Conservation (phyloP, 2,888 invertebrate species). For the Trichogramma evanescens region DNA sequence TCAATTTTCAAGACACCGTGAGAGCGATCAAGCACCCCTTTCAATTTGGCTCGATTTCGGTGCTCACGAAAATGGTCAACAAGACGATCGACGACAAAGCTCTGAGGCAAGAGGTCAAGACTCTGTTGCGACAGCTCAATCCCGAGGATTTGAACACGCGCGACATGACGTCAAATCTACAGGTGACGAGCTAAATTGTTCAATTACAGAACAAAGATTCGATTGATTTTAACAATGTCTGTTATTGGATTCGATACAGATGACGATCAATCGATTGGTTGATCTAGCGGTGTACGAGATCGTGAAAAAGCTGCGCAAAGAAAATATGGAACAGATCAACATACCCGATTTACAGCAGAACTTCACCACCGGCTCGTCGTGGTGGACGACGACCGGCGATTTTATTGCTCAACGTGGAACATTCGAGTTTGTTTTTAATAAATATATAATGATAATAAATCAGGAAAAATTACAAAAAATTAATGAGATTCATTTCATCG, state of each 20-base stretch:
- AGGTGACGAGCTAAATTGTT: too few relatives aligned
- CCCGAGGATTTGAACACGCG: too few relatives aligned
- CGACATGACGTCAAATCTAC: too few relatives aligned
- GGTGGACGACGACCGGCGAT: conserved; percentile 21
- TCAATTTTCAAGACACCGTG: not conserved
- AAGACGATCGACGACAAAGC: not conserved
- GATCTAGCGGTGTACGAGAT: conserved; percentile 20
- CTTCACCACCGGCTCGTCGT: conserved; percentile 21
- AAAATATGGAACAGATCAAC: conserved; percentile 18
- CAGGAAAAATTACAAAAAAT: not conserved
- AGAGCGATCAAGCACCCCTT: conserved; percentile 3
- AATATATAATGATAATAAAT: not conserved
- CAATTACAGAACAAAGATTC: not conserved
- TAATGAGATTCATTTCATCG: not conserved
- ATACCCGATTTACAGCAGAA: conserved; percentile 24
- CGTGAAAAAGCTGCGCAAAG: conserved; percentile 15
- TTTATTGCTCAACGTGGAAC: conserved; percentile 23
- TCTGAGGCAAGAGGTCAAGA: too few relatives aligned
- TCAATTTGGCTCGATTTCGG: conserved; percentile 9
- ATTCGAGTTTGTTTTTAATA: conserved; percentile 22
- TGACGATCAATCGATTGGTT: conserved; percentile 23
- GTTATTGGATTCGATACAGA: conserved; percentile 9
- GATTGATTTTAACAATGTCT: not conserved
- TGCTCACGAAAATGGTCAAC: not conserved
- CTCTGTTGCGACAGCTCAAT: too few relatives aligned